A percentile compares a stretch with the other conserved stretches of the same genome.
Evolutionary conservation across 53 echinoderm and acorn worm species (phyloP).

Genomic region (Mesocentrotus franciscanus): DNA sequence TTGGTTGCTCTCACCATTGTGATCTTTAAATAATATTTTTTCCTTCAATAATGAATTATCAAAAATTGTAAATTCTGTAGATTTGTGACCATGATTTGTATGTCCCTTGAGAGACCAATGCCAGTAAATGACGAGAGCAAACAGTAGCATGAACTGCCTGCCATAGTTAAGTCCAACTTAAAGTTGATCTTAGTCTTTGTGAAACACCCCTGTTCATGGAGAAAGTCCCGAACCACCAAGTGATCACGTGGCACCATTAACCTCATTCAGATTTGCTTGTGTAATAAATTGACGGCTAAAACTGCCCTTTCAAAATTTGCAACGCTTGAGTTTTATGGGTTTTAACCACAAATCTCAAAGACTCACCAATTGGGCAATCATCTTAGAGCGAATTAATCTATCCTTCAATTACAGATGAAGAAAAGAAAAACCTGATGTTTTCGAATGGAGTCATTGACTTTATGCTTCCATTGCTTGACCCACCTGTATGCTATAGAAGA

Average conservation of each 20-base stretch:
- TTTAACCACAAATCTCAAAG: neutral
- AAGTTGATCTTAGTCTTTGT: no score
- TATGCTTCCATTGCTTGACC: neutral
- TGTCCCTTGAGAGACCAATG: no score
- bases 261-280: neutral
- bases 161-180: no score
- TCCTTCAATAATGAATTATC: no score
- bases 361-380: neutral
- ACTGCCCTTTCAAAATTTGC: neutral
- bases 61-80: no score
- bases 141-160: no score
- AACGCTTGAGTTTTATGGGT: slow-evolving; percentile 4
- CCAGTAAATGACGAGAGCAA: no score
- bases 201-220: neutral
- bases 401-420: slow-evolving; percentile 19
- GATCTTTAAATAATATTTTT: no score
- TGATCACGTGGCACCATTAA: no score
- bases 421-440: neutral
- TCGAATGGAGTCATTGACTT: neutral
- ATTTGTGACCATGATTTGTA: no score
- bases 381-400: neutral
- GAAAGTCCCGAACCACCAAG: neutral
- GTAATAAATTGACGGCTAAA: neutral
- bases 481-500: neutral
- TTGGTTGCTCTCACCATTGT: no score